Evolutionary conservation across 2,113 vertebrate genomes (phyloP).

Genomic region (Copsychus sechellarum): DNA sequence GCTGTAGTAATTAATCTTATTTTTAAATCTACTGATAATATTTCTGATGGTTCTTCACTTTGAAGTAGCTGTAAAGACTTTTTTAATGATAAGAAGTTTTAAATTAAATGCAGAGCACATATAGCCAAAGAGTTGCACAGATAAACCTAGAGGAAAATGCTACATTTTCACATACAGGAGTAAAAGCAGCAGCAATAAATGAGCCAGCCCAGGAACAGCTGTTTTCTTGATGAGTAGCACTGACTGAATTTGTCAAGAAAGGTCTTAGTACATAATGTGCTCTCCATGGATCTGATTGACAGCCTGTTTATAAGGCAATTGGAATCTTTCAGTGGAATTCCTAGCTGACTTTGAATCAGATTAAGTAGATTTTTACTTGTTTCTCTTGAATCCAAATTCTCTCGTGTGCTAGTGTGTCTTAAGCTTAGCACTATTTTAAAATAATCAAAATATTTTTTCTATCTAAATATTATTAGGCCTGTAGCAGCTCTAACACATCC

Average conservation of each 20-base stretch:
- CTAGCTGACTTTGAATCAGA: not conserved
- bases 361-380: not conserved
- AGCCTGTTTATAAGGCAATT: not conserved
- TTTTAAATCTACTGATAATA: not conserved
- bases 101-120: not conserved
- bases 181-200: not conserved
- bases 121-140: not conserved
- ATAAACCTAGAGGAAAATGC: not conserved
- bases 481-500: not conserved
- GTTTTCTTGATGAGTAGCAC: not conserved
- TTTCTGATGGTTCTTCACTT: not conserved
- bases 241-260: not conserved
- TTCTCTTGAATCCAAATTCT: not conserved
- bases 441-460: not conserved
- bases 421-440: not conserved
- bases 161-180: not conserved
- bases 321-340: not conserved
- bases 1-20: not conserved
- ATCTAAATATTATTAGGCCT: not conserved
- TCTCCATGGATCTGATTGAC: not conserved
- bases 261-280: rapidly evolving
- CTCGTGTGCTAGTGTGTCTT: not conserved
- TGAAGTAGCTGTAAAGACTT: not conserved
- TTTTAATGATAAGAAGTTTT: not conserved
- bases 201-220: not conserved